A percentile compares a stretch with the other conserved stretches of the same genome.
These are phyloP conservation scores for Gallinago paraguaiae DNA, from an alignment of 2,113 vertebrate genomes.

Conservation along the genomic window DNA sequence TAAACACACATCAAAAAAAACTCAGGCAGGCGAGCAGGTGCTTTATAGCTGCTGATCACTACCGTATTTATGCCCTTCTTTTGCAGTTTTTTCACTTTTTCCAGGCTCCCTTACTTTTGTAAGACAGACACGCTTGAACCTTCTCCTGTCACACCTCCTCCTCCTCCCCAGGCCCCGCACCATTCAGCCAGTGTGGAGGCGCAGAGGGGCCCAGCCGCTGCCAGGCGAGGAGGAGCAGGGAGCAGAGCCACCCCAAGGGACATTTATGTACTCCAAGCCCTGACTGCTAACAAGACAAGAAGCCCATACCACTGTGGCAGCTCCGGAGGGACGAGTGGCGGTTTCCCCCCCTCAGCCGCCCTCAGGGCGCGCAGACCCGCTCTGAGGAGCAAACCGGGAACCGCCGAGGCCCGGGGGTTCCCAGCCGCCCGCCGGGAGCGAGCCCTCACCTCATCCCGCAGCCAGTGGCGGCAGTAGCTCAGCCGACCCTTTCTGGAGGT, in stretches of 20 bases:
- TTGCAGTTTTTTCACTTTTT: background rate
- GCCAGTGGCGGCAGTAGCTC: constrained; percentile 68
- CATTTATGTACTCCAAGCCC: rapidly evolving
- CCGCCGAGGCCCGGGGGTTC: background rate
- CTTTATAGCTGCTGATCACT: background rate
- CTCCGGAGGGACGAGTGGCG: background rate
- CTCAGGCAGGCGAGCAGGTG: background rate
- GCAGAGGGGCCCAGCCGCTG: background rate
- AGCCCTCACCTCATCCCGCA: constrained; percentile 66
- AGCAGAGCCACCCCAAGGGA: background rate
- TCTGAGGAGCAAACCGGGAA: background rate
- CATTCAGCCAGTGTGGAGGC: rapidly evolving
- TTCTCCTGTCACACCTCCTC: background rate
- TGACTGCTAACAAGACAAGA: rapidly evolving
- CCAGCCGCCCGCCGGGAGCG: background rate
- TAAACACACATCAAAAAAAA: background rate
- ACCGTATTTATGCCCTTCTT: rapidly evolving
- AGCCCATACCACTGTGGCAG: rapidly evolving
- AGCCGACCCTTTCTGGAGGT: constrained; percentile 75
- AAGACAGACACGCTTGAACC: too few relatives aligned
- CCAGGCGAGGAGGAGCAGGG: too few relatives aligned
- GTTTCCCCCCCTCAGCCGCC: too few relatives aligned
- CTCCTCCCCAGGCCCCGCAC: background rate
- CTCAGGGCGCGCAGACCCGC: background rate
- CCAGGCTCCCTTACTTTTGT: background rate